Evolutionary conservation across 2,113 vertebrate species (phyloP).

Genomic region (Chionomys nivalis): DNA sequence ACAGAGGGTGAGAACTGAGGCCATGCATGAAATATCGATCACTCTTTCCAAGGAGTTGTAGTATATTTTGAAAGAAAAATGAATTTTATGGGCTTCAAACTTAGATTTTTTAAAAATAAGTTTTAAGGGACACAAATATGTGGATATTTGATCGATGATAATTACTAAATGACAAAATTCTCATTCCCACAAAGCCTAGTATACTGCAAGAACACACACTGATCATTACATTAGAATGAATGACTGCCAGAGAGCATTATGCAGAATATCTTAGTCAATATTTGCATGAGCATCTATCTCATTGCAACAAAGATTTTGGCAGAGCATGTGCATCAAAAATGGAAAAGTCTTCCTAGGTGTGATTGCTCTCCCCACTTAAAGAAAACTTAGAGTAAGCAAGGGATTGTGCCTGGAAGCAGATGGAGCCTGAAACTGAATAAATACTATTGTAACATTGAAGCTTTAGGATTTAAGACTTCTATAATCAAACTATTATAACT

Average conservation of each 20-base stretch:
- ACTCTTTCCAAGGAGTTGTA: not conserved
- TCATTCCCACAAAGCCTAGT: slow-evolving; percentile 3
- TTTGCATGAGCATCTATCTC: not conserved
- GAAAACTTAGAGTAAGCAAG: slow-evolving; percentile 46
- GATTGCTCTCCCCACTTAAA: not conserved
- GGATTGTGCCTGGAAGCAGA: slow-evolving; percentile 40
- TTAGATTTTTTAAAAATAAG: slow-evolving; percentile 30
- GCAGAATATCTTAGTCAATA: not conserved
- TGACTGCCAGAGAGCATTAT: not conserved
- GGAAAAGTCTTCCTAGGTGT: slow-evolving; percentile 10
- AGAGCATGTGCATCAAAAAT: slow-evolving; percentile 31
- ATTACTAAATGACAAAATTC: slow-evolving; percentile 11
- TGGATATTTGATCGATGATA: slow-evolving; percentile 12
- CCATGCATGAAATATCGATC: not conserved
- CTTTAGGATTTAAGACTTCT: slow-evolving; percentile 36
- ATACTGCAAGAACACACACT: not conserved
- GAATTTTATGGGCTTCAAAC: not conserved
- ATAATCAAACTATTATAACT: slow-evolving; percentile 37
- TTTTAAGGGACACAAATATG: slow-evolving; percentile 6
- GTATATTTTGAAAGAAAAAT: not conserved
- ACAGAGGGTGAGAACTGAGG: not conserved
- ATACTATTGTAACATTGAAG: slow-evolving; percentile 41
- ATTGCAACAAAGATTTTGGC: slow-evolving; percentile 5
- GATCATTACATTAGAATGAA: slow-evolving; percentile 14
- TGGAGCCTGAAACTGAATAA: slow-evolving; percentile 30